phyloP scores from a whole-genome alignment of 2,113 vertebrate species.

The Alaudala cheleensis region DNA sequence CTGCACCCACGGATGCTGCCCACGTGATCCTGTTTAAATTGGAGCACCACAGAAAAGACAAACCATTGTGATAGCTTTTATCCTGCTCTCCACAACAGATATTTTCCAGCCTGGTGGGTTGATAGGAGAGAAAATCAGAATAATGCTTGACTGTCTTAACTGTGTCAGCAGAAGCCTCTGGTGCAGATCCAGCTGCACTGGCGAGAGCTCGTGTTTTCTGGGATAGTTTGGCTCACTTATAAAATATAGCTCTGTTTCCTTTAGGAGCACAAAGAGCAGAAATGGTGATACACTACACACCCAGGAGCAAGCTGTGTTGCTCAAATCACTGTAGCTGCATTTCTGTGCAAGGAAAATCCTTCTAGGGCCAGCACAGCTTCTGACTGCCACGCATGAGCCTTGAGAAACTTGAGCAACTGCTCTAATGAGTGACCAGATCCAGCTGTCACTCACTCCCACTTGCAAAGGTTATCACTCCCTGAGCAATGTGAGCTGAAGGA shows the following conservation, averaged over 20 bases:
- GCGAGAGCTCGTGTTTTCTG: neutral
- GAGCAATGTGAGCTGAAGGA: neutral
- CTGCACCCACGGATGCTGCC: neutral
- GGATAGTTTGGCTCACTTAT: neutral
- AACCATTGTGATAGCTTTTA: conserved; percentile 33
- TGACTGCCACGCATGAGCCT: neutral
- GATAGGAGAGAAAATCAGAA: neutral
- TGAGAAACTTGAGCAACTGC: neutral
- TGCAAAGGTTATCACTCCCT: neutral
- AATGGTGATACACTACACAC: neutral
- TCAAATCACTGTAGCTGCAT: neutral
- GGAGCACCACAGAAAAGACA: conserved; percentile 15
- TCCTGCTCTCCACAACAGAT: neutral
- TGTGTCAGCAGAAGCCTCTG: conserved; percentile 42
- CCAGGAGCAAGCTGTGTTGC: rapidly evolving
- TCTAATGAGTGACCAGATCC: neutral
- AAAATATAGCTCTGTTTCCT: neutral
- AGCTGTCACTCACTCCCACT: neutral
- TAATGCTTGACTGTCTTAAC: neutral
- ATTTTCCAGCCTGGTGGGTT: conserved; percentile 10
- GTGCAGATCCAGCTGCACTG: neutral
- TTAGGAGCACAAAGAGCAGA: neutral
- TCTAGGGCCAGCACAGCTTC: neutral
- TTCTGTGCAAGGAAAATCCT: neutral
- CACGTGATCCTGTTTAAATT: conserved; percentile 19